Evolutionary conservation across 1,140 invertebrate genomes (phyloP).

Genomic region (Agrilus planipennis): DNA sequence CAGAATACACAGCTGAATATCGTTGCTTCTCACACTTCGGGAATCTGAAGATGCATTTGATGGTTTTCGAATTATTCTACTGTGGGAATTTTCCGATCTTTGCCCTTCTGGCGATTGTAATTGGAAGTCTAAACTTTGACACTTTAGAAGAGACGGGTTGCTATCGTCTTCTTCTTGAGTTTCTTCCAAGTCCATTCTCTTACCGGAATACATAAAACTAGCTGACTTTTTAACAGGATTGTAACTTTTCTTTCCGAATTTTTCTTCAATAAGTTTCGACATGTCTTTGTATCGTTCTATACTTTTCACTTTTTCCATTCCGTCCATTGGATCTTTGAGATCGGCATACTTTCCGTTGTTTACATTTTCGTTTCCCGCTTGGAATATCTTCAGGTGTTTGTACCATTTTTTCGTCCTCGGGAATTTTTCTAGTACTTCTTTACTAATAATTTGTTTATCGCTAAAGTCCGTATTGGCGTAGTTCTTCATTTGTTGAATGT

Average conservation of each 20-base stretch:
- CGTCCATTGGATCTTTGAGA: constrained; percentile 15
- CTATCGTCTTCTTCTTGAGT: constrained; percentile 9
- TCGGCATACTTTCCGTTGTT: constrained; percentile 12
- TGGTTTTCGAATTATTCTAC: constrained; percentile 7
- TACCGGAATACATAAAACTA: constrained; percentile 28
- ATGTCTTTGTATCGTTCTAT: constrained; percentile 29
- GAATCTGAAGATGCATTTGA: constrained; percentile 19
- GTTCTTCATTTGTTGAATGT: constrained; percentile 2
- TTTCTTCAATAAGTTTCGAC: constrained; percentile 29
- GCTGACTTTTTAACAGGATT: constrained; percentile 30
- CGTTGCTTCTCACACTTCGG: constrained; percentile 21
- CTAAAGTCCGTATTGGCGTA: no score
- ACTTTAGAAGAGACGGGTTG: constrained; percentile 23
- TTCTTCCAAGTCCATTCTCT: constrained; percentile 21
- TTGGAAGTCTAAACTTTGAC: constrained; percentile 27
- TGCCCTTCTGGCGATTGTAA: constrained; percentile 14
- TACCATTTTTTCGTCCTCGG: constrained; percentile 29
- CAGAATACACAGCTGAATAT: constrained; percentile 28
- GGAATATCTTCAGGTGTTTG: constrained; percentile 23
- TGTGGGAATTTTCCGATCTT: background rate
- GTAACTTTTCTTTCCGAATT: constrained; percentile 22
- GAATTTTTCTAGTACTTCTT: constrained; percentile 25
- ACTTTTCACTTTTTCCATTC: constrained; percentile 21
- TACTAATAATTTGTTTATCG: constrained; percentile 23
- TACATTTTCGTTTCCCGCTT: constrained; percentile 7